Base-by-base conservation (phyloP, 2,113 vertebrate species). In the Macrotus californicus region DNA sequence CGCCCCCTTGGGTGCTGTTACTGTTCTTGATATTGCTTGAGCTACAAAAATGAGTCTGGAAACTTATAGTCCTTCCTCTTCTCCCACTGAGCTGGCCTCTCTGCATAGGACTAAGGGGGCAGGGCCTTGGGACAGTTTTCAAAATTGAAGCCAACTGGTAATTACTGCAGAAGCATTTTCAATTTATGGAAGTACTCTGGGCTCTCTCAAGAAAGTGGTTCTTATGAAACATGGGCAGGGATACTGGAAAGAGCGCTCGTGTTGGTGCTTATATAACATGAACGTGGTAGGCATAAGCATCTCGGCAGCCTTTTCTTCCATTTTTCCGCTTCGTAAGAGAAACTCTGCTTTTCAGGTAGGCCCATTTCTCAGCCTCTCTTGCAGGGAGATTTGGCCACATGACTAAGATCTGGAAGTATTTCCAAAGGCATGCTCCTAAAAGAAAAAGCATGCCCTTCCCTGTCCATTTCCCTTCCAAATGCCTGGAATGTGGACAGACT, bases 221-320 rank as follows among this genome's bases (percentile, higher is more conserved):
- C 77, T 46, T 48, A 13, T 14, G n/a, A 61, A 75, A n/a, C 21
- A 26, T 5, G 43, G 39, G 56, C 24, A 31, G 31, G 21, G 36
- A 11, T 2, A 48, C 26, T 36, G 7, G 59, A 80, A 41, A 29
- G 67, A 46, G 22, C 13, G 6, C 0, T 7, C 82, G 39, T 43
- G 48, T 2, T 69, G 24, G 18, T 24, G 10, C 6, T 0, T 0
- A 43, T 3, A 0, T 16, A 29, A 16, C 6, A 4, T 34, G 56
- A 21, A 14, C 2, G 2, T 6, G 3, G 19, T 48, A 34, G 87
- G 39, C 13, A 4, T 31, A 29, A 82, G 15, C 13, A 41, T n/a
- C 66, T 82, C 0, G 0, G 10, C 2, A 5, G 34, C 29, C 46
- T 54, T 73, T 54, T 11, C 6, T 29, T 15, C 52, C 31, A 52